These are phyloP conservation scores for Engystomops pustulosus DNA, from an alignment of 2,113 vertebrate genomes.

Conservation along the genomic window DNA sequence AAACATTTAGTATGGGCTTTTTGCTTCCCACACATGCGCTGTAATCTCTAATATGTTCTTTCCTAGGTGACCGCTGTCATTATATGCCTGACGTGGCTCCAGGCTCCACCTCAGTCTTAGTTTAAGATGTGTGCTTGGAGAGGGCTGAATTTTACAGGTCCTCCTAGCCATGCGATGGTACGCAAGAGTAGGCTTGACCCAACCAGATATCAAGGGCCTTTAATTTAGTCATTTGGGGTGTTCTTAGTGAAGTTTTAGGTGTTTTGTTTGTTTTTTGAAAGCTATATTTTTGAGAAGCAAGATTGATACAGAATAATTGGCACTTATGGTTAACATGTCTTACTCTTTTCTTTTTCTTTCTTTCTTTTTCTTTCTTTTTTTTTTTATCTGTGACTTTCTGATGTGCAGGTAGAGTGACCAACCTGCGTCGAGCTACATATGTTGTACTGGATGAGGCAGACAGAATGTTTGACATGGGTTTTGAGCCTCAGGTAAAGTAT, in stretches of 20 bases:
- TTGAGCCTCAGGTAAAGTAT: slow-evolving; percentile 90
- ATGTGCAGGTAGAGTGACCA: slow-evolving; percentile 92
- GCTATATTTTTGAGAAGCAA: background rate
- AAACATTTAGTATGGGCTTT: slow-evolving; percentile 75
- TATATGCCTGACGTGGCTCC: slow-evolving; percentile 94
- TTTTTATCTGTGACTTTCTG: slow-evolving; percentile 68
- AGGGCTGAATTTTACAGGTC: slow-evolving; percentile 97
- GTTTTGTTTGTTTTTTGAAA: slow-evolving; percentile 63
- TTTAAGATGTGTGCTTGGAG: slow-evolving; percentile 94
- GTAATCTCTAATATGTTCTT: slow-evolving; percentile 99
- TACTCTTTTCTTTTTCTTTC: slow-evolving; percentile 65
- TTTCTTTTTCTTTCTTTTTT: slow-evolving; percentile 72
- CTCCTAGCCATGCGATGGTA: slow-evolving; percentile 93
- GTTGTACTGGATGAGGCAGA: slow-evolving; percentile 98
- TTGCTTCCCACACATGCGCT: slow-evolving; percentile 98
- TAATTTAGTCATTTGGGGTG: slow-evolving; percentile 68
- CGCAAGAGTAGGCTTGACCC: slow-evolving; percentile 86
- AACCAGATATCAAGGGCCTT: slow-evolving; percentile 74
- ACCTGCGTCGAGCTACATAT: slow-evolving; percentile 91
- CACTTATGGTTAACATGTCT: background rate
- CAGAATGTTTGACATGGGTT: slow-evolving; percentile 99
- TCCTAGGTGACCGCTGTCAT: slow-evolving; percentile 95
- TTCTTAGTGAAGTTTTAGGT: slow-evolving; percentile 65
- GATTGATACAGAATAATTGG: background rate
- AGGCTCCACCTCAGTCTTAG: slow-evolving; percentile 91